Evolutionary conservation across 2,113 vertebrate genomes (phyloP).

Genomic region (Marmota flaviventris): DNA sequence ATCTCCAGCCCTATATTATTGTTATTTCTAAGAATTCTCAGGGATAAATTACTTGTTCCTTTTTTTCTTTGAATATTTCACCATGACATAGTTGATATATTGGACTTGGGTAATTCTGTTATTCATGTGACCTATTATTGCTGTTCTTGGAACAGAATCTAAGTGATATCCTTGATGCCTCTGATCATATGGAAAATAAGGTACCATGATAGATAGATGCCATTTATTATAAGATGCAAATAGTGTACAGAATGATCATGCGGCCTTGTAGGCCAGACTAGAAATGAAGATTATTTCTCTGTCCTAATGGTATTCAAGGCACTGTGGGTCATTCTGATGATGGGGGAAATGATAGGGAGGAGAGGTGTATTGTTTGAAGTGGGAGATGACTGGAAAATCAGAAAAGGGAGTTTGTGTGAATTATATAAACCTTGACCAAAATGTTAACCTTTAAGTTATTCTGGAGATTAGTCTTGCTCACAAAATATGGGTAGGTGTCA

Average conservation of each 20-base stretch:
- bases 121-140: background rate
- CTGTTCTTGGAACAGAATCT: background rate
- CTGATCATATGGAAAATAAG: background rate
- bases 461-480: background rate
- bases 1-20: background rate
- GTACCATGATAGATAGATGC: background rate
- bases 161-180: background rate
- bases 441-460: slow-evolving; percentile 28
- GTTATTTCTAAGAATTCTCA: slow-evolving; percentile 4
- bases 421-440: slow-evolving; percentile 3
- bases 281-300: background rate
- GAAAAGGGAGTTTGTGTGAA: slow-evolving; percentile 8
- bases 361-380: background rate
- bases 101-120: background rate
- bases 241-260: background rate
- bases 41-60: background rate
- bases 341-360: background rate
- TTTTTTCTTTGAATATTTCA: slow-evolving; percentile 34
- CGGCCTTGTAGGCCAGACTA: background rate
- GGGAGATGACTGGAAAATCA: slow-evolving; percentile 1
- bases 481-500: background rate
- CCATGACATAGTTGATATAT: background rate
- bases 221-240: background rate
- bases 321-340: background rate
- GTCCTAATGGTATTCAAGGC: background rate